phyloP scores from a whole-genome alignment of 2,888 invertebrate species.

The Polia nebulosa region DNA sequence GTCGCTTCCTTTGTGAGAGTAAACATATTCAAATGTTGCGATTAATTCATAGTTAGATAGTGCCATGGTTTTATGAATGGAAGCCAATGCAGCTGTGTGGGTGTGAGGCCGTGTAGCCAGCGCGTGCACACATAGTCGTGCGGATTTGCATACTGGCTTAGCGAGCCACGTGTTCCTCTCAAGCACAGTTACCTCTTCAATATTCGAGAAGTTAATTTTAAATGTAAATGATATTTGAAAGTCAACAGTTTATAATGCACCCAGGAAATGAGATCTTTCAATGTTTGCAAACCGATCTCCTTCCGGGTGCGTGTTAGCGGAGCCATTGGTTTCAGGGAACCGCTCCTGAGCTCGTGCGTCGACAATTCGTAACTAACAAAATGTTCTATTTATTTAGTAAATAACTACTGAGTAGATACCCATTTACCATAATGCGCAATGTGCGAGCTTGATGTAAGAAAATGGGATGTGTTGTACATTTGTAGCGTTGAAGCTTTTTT shows the following conservation, averaged over 20 bases:
- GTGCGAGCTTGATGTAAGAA: not conserved
- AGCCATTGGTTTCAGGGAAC: constrained; percentile 55
- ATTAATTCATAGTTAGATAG: constrained; percentile 91
- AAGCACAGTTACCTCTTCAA: constrained; percentile 88
- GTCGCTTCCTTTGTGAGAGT: constrained; percentile 90
- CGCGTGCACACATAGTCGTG: constrained; percentile 76
- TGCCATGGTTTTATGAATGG: constrained; percentile 90
- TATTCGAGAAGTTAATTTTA: constrained; percentile 87
- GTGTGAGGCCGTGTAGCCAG: constrained; percentile 74
- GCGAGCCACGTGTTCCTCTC: constrained; percentile 86
- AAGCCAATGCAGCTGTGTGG: constrained; percentile 78
- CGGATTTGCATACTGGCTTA: constrained; percentile 87
- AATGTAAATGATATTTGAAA: constrained; percentile 87
- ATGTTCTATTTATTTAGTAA: constrained; percentile 43
- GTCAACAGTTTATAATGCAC: constrained; percentile 80
- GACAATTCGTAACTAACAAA: constrained; percentile 53
- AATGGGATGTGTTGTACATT: not conserved
- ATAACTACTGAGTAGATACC: constrained; percentile 1
- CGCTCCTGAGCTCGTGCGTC: constrained; percentile 54
- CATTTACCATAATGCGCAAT: not conserved
- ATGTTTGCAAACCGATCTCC: constrained; percentile 71
- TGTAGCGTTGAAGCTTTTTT: not conserved
- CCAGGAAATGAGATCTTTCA: constrained; percentile 73
- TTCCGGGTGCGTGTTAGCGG: constrained; percentile 66
- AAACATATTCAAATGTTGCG: constrained; percentile 91